A percentile compares a stretch with the other conserved stretches of the same genome.
Conservation (phyloP, 2,797 vertebrate genomes). For the Poeciliopsis infans region DNA sequence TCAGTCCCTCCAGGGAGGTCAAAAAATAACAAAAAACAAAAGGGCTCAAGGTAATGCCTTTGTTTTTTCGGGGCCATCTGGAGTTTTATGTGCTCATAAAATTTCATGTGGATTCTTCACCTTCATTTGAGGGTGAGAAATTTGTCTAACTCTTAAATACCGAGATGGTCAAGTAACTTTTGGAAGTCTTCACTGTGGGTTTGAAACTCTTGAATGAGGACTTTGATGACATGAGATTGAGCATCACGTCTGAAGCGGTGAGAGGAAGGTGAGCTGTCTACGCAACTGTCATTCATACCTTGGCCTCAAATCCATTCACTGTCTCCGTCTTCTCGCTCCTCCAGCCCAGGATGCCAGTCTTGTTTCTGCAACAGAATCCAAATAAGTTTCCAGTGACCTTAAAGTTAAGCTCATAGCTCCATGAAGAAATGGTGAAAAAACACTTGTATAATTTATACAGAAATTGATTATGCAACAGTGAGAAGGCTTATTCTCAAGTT, state of each 20-base stretch:
- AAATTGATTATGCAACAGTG: not conserved
- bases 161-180: not conserved
- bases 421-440: not conserved
- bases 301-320: constrained; percentile 96
- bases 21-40: constrained; percentile 54
- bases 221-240: constrained; percentile 2
- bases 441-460: not conserved
- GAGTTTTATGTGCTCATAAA: constrained; percentile 6
- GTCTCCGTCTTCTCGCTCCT: constrained; percentile 95
- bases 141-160: not conserved
- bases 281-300: constrained; percentile 80
- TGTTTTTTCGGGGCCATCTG: constrained; percentile 20
- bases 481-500: not conserved
- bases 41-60: constrained; percentile 38
- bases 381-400: not conserved
- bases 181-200: not conserved
- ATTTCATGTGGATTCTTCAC: not conserved
- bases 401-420: not conserved
- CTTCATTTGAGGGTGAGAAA: not conserved
- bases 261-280: constrained; percentile 11
- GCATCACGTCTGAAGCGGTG: not conserved
- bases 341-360: constrained; percentile 96
- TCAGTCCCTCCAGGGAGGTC: constrained; percentile 36
- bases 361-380: constrained; percentile 86
- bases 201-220: not conserved